Percentiles rank a stretch among this genome's conserved stretches.
Conservation (phyloP, 2,113 vertebrate genomes). For the Cariama cristata region DNA sequence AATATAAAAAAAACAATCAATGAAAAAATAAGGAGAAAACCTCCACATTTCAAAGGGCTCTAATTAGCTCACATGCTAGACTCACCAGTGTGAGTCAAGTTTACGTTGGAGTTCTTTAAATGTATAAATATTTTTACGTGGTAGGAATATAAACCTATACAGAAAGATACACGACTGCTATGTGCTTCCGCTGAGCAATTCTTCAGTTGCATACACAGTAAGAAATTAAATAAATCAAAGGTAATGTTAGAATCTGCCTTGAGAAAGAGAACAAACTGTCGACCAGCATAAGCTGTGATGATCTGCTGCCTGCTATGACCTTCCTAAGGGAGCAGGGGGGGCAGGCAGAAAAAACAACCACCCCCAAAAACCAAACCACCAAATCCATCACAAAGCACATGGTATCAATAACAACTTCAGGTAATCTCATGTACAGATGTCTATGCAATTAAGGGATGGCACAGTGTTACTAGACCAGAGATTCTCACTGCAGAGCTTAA, state of each 20-base stretch:
- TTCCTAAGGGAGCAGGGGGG: conserved; percentile 7
- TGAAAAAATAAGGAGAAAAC: conserved; percentile 58
- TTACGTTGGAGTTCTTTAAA: conserved; percentile 46
- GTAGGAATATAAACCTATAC: conserved; percentile 31
- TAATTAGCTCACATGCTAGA: conserved; percentile 55
- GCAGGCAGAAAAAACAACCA: neutral
- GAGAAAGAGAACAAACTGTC: conserved; percentile 52
- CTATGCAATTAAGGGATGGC: neutral
- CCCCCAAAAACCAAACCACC: neutral
- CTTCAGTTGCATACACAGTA: conserved; percentile 64
- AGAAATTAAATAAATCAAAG: conserved; percentile 75
- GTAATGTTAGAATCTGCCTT: conserved; percentile 66
- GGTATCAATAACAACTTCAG: neutral
- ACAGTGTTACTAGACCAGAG: neutral
- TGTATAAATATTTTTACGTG: neutral
- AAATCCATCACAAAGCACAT: neutral
- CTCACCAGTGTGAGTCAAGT: conserved; percentile 50
- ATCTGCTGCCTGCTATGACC: conserved; percentile 57
- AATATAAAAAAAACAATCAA: conserved; percentile 61
- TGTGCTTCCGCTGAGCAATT: conserved; percentile 72
- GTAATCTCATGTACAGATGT: neutral
- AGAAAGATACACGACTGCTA: conserved; percentile 73
- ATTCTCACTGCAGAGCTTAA: neutral
- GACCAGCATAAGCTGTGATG: conserved; percentile 1
- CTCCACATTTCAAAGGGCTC: conserved; percentile 69